These are phyloP conservation scores for Corythaeola cristata DNA, from an alignment of 2,113 vertebrate genomes.

Conservation along the genomic window DNA sequence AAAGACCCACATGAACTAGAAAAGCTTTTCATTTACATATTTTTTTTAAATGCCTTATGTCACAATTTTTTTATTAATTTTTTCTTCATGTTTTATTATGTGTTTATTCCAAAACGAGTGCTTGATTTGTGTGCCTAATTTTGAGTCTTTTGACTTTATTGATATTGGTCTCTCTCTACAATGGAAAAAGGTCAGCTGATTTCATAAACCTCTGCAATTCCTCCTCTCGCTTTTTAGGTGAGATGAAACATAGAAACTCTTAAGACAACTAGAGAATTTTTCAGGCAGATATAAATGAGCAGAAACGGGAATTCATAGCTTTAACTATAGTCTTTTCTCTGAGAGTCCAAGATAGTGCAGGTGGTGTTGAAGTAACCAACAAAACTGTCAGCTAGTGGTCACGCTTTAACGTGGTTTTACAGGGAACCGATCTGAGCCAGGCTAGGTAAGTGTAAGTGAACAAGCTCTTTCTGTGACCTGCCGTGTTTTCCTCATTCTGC, in stretches of 20 bases:
- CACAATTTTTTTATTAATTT: neutral
- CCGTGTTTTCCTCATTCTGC: neutral
- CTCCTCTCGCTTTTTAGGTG: neutral
- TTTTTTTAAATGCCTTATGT: neutral
- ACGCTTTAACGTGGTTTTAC: neutral
- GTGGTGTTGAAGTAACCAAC: neutral
- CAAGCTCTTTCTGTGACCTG: neutral
- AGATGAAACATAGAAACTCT: neutral
- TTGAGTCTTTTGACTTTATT: neutral
- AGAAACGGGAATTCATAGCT: neutral
- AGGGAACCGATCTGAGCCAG: neutral
- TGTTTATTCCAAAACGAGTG: neutral
- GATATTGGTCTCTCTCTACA: neutral
- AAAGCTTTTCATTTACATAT: neutral
- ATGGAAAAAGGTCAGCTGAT: neutral
- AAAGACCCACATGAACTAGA: accelerated
- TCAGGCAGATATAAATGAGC: neutral
- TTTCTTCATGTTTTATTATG: neutral
- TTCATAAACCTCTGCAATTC: neutral
- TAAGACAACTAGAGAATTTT: neutral
- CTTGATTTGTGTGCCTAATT: neutral
- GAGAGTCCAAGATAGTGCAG: neutral
- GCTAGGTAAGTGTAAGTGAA: neutral
- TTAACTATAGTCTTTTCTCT: neutral
- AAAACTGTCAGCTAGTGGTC: neutral